phyloP scores from a whole-genome alignment of 2,797 vertebrate genomes.

The Ceryle rudis region DNA sequence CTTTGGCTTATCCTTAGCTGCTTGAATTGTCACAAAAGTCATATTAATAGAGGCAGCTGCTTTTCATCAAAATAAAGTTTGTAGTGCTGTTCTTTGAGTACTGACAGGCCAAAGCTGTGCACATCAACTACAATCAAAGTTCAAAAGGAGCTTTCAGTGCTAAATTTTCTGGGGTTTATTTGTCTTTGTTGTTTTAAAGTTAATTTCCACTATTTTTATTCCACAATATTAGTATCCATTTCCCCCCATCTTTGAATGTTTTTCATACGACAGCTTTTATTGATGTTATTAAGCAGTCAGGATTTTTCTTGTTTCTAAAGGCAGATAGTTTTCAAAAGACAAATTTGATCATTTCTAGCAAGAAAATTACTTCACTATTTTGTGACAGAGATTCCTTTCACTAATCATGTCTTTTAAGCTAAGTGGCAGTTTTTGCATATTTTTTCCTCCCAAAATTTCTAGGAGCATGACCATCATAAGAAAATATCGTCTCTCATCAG shows the following conservation, averaged over 20 bases:
- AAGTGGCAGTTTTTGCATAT: background rate
- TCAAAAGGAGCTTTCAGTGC: background rate
- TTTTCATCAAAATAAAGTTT: constrained; percentile 12
- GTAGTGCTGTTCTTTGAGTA: background rate
- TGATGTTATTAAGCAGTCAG: background rate
- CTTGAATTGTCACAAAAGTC: constrained; percentile 35
- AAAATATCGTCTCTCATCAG: background rate
- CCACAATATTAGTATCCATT: background rate
- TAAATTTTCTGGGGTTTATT: background rate
- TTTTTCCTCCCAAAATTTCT: background rate
- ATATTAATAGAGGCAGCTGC: background rate
- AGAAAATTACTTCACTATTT: background rate
- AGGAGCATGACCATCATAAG: background rate
- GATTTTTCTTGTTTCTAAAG: background rate
- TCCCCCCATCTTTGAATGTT: background rate
- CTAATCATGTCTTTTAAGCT: background rate
- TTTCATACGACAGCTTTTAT: background rate
- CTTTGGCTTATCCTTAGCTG: constrained; percentile 43
- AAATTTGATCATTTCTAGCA: background rate
- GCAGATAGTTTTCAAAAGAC: background rate
- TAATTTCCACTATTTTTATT: background rate
- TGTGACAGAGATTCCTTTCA: background rate
- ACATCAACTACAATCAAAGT: background rate
- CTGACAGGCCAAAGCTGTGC: background rate
- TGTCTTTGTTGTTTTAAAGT: background rate